phyloP scores from a whole-genome alignment of 2,113 vertebrate species.

The Ovibos moschatus region DNA sequence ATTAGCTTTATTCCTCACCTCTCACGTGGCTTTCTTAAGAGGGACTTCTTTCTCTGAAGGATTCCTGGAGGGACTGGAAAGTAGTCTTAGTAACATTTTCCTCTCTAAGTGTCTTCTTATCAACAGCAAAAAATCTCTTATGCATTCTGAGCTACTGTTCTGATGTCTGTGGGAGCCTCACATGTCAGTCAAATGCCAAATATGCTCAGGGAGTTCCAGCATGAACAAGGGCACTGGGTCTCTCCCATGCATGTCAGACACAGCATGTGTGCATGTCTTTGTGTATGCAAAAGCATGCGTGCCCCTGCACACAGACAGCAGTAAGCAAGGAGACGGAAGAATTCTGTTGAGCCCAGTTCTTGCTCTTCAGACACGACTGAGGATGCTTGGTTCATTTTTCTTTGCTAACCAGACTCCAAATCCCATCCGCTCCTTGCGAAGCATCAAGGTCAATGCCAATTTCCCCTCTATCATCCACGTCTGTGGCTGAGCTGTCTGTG shows the following conservation, averaged over 20 bases:
- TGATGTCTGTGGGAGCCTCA: not conserved
- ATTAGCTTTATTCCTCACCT: not conserved
- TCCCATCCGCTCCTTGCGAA: slow-evolving; percentile 66
- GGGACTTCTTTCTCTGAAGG: not conserved
- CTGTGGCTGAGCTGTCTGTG: slow-evolving; percentile 61
- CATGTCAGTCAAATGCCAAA: slow-evolving; percentile 25
- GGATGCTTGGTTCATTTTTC: slow-evolving; percentile 54
- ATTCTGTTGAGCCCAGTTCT: slow-evolving; percentile 22
- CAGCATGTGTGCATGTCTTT: not conserved
- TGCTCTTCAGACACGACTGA: slow-evolving; percentile 30
- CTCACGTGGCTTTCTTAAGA: not conserved
- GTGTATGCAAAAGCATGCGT: not conserved
- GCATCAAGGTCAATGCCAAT: slow-evolving; percentile 68
- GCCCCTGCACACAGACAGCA: not conserved
- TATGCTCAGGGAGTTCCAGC: not conserved
- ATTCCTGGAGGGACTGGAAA: not conserved
- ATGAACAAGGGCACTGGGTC: not conserved
- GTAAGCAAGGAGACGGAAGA: not conserved
- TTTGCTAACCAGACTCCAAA: slow-evolving; percentile 61
- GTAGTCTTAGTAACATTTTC: not conserved
- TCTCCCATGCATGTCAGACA: not conserved
- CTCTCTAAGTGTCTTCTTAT: not conserved
- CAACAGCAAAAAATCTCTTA: slow-evolving; percentile 30
- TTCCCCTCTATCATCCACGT: slow-evolving; percentile 64
- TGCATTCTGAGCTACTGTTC: slow-evolving; percentile 13